Conservation (phyloP, 2,797 vertebrate genomes). For the Astyanax mexicanus region DNA sequence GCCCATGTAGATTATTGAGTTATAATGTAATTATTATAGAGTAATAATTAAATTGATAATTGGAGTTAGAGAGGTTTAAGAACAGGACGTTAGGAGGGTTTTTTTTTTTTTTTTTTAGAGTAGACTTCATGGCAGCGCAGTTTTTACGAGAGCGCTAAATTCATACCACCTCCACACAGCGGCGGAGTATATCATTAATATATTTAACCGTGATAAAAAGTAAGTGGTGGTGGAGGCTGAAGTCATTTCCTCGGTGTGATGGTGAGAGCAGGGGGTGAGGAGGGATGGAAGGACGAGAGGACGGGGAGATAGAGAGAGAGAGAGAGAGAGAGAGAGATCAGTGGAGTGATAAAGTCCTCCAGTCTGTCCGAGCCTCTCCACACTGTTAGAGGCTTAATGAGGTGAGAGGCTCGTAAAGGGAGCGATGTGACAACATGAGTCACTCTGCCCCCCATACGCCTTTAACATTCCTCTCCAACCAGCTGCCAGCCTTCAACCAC, state of each 20-base stretch:
- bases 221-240: background rate
- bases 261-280: slow-evolving; percentile 51
- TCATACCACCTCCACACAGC: background rate
- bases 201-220: slow-evolving; percentile 14
- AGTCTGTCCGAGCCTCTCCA: slow-evolving; percentile 64
- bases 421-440: slow-evolving; percentile 66
- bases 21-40: too few relatives aligned
- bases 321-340: slow-evolving; percentile 64
- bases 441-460: slow-evolving; percentile 55
- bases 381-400: slow-evolving; percentile 76
- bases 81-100: background rate
- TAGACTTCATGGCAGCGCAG: background rate
- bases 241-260: slow-evolving; percentile 24
- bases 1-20: too few relatives aligned
- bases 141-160: background rate
- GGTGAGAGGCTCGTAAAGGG: slow-evolving; percentile 69
- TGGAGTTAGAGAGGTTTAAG: too few relatives aligned
- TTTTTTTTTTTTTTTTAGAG: background rate
- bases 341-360: slow-evolving; percentile 65
- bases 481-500: slow-evolving; percentile 27
- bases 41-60: too few relatives aligned
- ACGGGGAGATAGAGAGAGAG: slow-evolving; percentile 60
- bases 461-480: slow-evolving; percentile 51
- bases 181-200: background rate
- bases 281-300: slow-evolving; percentile 57